Evolutionary conservation across 2,113 vertebrate species (phyloP).

Genomic region (Heliornis fulica): DNA sequence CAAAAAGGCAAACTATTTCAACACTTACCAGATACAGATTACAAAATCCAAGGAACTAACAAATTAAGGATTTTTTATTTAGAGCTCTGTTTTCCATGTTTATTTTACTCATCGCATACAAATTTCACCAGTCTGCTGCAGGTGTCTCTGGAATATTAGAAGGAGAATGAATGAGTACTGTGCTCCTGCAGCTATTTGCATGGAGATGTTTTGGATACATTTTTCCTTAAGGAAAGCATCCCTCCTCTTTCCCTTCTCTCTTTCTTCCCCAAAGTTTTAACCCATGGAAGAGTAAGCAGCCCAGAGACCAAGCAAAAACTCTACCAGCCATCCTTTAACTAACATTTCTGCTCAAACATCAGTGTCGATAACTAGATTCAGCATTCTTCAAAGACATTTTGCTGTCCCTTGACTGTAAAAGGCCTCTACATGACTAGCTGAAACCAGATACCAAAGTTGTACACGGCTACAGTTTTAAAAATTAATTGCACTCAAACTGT

Average conservation of each 20-base stretch:
- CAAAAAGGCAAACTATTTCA: not conserved
- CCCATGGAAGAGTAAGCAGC: not conserved
- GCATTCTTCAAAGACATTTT: not conserved
- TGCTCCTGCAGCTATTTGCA: not conserved
- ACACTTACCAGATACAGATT: not conserved
- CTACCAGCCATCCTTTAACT: not conserved
- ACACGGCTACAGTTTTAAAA: not conserved
- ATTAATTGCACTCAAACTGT: not conserved
- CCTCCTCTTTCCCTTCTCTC: not conserved
- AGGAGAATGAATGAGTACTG: rapidly evolving
- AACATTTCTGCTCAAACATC: not conserved
- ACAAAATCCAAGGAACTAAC: not conserved
- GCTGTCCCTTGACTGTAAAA: not conserved
- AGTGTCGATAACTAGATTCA: not conserved
- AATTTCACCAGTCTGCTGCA: not conserved
- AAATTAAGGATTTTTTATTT: not conserved
- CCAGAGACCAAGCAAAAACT: not conserved
- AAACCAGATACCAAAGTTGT: not conserved
- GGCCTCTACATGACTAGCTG: not conserved
- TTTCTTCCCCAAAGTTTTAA: not conserved
- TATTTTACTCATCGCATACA: not conserved
- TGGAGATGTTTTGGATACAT: not conserved
- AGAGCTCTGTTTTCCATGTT: not conserved
- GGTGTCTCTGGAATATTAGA: not conserved
- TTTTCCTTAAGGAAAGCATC: not conserved